Evolutionary conservation across 2,797 vertebrate genomes (phyloP), one percentile per base, ranked within the genome.

Genomic region (Loris lydekkerianus): DNA sequence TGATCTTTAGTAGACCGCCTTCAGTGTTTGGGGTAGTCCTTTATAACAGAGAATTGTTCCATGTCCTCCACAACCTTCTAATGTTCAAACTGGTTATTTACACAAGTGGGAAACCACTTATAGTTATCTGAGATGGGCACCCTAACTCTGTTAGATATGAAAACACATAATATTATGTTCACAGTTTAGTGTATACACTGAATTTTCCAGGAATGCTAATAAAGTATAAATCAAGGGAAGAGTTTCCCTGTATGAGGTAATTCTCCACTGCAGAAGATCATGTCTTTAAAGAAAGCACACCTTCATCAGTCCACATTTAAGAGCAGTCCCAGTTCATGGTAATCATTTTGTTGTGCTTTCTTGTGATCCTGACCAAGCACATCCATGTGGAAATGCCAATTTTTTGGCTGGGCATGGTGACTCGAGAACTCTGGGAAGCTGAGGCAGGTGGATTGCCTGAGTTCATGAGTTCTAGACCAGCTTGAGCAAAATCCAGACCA

Each of bases 131-230:
- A 53, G 4, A 69, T 1, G 5, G 86, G 63, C 63, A 53, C 53
- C 14, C n/a, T 58, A 69, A 85, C 58, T 84, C n/a, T n/a, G 49
- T 86, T 70, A 14, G 27, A 1, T 8, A 20, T 34, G 34, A 70
- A 63, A 81, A 90, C 20, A 91, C 7, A 4, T 85, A 40, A 60
- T 49, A 78, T 49, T 60, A 80, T 49, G 10, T 60, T 4, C 34
- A 78, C 31, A 60, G 53, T 67, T 65, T 69, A 80, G 58, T 25
- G 58, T 25, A 23, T 29, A 86, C 5, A 20, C 53, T 17, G 43
- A 77, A 77, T 91, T 78, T 86, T 60, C 37, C 83, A 93, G 49
- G 58, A 95, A 87, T 72, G 29, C 81, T 63, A 43, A 27, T 61
- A 21, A 93, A 40, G 31, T 67, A 14, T 49, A 73, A 77, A 53